Percentiles rank a stretch among this genome's conserved stretches.
phyloP scores from a whole-genome alignment of 1,140 invertebrate species.

The Heliothis subflexa region DNA sequence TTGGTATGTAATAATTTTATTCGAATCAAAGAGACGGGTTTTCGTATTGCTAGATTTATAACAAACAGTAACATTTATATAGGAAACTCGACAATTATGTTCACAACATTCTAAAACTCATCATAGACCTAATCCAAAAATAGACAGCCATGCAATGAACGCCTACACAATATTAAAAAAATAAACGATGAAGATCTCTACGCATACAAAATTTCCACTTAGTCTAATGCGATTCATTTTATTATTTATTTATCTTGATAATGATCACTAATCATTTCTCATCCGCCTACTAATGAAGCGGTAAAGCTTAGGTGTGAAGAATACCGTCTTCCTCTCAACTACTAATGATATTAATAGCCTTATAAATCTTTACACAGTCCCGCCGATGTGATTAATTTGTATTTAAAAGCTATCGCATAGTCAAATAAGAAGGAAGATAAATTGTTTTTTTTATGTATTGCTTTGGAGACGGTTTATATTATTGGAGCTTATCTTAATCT shows the following conservation, averaged over 20 bases:
- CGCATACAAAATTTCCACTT: conserved; percentile 1
- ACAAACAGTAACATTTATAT: too few species aligned
- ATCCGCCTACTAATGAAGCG: conserved; percentile 39
- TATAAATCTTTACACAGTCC: conserved; percentile 33
- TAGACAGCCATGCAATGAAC: background rate
- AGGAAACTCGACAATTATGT: too few species aligned
- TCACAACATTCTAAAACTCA: too few species aligned
- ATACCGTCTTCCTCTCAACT: conserved; percentile 13
- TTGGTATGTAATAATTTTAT: background rate
- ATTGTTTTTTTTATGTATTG: background rate
- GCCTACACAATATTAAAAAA: background rate
- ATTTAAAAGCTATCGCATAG: conserved; percentile 15
- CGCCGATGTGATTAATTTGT: conserved; percentile 11
- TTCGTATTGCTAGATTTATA: too few species aligned
- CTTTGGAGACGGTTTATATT: too few species aligned
- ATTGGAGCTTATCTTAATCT: background rate
- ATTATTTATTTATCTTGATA: conserved; percentile 37
- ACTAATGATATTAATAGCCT: conserved; percentile 40
- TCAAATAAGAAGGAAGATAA: conserved; percentile 11
- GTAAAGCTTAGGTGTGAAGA: conserved; percentile 34
- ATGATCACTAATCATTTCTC: conserved; percentile 35
- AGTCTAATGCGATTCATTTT: conserved; percentile 3
- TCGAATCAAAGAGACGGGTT: too few species aligned
- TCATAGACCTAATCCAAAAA: background rate
- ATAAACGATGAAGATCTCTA: conserved; percentile 15